A percentile compares a stretch with the other conserved stretches of the same genome.
Evolutionary conservation across 2,888 invertebrate species (phyloP).

Genomic region (Pardosa pseudoannulata): DNA sequence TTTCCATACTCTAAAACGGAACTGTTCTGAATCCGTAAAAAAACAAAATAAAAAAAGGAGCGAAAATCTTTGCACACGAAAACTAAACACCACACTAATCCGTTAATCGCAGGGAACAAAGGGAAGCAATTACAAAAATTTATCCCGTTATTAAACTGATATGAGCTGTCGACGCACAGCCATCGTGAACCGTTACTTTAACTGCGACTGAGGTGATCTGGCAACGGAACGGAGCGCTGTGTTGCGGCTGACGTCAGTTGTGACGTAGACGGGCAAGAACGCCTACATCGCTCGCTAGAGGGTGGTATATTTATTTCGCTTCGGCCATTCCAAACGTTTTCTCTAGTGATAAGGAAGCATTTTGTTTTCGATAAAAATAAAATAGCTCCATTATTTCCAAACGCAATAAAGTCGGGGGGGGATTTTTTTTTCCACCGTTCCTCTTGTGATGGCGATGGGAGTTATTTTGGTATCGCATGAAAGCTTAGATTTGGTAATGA

Average conservation of each 20-base stretch:
- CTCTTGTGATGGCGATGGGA: not conserved
- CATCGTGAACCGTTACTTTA: constrained; percentile 44
- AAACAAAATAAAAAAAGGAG: no score
- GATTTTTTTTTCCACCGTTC: not conserved
- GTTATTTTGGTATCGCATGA: not conserved
- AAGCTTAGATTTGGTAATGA: not conserved
- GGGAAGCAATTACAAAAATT: constrained; percentile 25
- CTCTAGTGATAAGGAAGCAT: constrained; percentile 41
- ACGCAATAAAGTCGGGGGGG: not conserved
- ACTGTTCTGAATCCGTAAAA: not conserved
- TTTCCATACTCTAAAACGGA: not conserved
- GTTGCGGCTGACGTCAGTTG: constrained; percentile 43
- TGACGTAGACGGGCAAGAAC: constrained; percentile 42
- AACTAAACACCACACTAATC: constrained; percentile 12
- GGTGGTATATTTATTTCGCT: constrained; percentile 52
- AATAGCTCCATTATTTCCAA: constrained; percentile 23
- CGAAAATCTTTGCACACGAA: no score
- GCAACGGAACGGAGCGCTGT: constrained; percentile 36
- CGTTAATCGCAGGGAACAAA: not conserved
- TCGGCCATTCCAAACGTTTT: constrained; percentile 57
- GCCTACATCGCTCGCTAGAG: constrained; percentile 64
- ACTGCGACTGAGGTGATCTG: constrained; percentile 56
- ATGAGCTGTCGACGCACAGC: constrained; percentile 33
- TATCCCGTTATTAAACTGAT: constrained; percentile 44
- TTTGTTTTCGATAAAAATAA: constrained; percentile 59